These are phyloP conservation scores for Brachyhypopomus gauderio DNA, from an alignment of 2,113 vertebrate genomes.

Conservation along the genomic window DNA sequence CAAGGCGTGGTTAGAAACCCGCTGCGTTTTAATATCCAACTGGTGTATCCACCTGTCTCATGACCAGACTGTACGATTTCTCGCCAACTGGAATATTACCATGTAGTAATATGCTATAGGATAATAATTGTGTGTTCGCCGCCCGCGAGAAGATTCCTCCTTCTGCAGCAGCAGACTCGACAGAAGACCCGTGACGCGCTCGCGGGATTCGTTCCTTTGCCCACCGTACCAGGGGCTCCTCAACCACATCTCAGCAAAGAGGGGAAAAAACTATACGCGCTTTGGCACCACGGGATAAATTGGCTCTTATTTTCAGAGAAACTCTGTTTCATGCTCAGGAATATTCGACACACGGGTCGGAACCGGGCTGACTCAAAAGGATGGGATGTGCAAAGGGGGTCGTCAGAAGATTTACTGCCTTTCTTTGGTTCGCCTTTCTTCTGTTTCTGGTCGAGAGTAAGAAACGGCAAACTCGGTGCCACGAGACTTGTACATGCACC, in stretches of 20 bases:
- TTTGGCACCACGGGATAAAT: no score
- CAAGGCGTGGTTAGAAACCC: slow-evolving; percentile 30
- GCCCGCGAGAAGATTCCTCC: neutral
- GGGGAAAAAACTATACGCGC: no score
- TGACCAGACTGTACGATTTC: neutral
- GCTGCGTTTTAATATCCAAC: slow-evolving; percentile 49
- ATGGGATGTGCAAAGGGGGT: slow-evolving; percentile 59
- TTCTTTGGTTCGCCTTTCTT: slow-evolving; percentile 50
- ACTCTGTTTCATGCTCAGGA: slow-evolving; percentile 60
- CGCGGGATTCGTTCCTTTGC: neutral
- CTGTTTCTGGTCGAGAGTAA: slow-evolving; percentile 74
- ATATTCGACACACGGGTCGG: slow-evolving; percentile 58
- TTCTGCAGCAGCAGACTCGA: neutral
- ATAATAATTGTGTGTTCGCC: neutral
- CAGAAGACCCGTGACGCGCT: neutral
- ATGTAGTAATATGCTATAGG: neutral
- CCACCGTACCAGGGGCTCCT: no score
- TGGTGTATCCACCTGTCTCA: slow-evolving; percentile 7
- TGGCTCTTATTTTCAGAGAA: no score
- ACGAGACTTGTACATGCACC: slow-evolving; percentile 92
- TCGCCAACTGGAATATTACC: neutral
- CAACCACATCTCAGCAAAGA: no score
- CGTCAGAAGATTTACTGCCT: slow-evolving; percentile 45
- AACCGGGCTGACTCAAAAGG: slow-evolving; percentile 51
- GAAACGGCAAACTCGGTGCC: slow-evolving; percentile 89